phyloP scores from a whole-genome alignment of 2,888 invertebrate species.

The Linnaemya tessellans region DNA sequence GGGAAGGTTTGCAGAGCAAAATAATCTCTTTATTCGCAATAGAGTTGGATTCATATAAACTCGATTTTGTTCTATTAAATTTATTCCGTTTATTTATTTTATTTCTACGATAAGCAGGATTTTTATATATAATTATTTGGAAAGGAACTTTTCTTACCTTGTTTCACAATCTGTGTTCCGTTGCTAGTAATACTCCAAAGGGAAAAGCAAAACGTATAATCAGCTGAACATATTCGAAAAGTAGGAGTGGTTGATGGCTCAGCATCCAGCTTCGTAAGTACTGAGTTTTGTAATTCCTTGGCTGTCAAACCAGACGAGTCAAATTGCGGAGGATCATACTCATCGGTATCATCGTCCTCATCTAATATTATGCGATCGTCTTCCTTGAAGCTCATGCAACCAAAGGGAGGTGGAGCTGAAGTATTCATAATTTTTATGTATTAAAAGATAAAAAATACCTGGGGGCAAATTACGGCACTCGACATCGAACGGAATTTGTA shows the following conservation, averaged over 20 bases:
- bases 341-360: conserved; percentile 78
- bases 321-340: conserved; percentile 70
- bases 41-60: background rate
- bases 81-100: background rate
- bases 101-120: background rate
- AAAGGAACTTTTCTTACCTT: conserved; percentile 76
- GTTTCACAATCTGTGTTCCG: conserved; percentile 78
- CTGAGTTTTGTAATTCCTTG: conserved; percentile 49
- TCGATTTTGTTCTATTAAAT: background rate
- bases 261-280: conserved; percentile 34
- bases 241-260: conserved; percentile 31
- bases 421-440: background rate
- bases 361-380: conserved; percentile 78
- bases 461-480: too few relatives aligned
- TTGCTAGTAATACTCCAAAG: conserved; percentile 78
- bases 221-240: conserved; percentile 76
- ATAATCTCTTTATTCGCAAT: background rate
- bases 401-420: conserved; percentile 77
- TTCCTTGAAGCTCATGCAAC: conserved; percentile 80
- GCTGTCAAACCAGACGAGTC: conserved; percentile 68
- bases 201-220: conserved; percentile 80
- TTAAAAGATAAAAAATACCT: background rate
- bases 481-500: too few relatives aligned
- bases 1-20: background rate
- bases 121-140: background rate